Conservation (phyloP, 1,140 invertebrate genomes). For the Mizuhopecten yessoensis region DNA sequence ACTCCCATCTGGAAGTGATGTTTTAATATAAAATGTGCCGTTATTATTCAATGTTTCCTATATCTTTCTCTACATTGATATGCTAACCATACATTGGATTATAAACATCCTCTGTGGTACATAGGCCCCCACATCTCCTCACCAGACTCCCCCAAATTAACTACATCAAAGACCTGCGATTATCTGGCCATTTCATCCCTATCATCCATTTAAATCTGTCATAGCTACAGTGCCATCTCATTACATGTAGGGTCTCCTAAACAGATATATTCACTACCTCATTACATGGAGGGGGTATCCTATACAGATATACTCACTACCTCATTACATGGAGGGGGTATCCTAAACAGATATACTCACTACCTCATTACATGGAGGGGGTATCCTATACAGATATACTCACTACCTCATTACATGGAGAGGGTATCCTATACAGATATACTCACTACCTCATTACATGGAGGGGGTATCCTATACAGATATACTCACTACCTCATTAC, state of each 20-base stretch:
- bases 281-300: no score
- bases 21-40: background rate
- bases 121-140: background rate
- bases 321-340: no score
- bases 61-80: background rate
- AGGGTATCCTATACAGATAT: no score
- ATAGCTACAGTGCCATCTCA: background rate
- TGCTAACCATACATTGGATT: background rate
- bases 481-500: no score
- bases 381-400: no score
- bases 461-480: no score
- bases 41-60: background rate
- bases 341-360: no score
- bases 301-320: no score
- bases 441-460: no score
- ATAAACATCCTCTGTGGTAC: no score
- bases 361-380: no score
- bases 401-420: no score
- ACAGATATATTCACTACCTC: background rate
- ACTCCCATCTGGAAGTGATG: background rate
- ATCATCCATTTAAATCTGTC: constrained; percentile 26
- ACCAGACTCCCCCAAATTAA: constrained; percentile 22
- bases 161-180: constrained; percentile 31
- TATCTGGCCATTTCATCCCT: background rate
- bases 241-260: background rate